These are phyloP conservation scores for human DNA, from an alignment of 2,113 vertebrate genomes.

Conservation along the genomic window DNA sequence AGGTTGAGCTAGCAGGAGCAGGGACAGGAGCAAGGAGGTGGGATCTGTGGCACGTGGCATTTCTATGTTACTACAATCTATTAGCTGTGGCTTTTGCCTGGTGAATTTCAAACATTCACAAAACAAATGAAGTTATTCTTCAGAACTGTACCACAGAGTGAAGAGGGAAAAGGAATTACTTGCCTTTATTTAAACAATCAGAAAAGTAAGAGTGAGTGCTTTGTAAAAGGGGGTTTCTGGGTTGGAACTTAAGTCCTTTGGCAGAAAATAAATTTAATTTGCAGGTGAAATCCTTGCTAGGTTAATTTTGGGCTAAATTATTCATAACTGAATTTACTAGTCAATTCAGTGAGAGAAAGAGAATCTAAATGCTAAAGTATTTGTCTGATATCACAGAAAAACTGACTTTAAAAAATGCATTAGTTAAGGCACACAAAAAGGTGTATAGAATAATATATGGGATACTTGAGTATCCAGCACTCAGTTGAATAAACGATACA, in stretches of 20 bases:
- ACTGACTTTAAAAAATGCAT: neutral
- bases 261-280: neutral
- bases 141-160: neutral
- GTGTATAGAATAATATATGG: neutral
- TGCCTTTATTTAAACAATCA: conserved; percentile 6
- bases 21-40: neutral
- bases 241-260: neutral
- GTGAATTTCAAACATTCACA: neutral
- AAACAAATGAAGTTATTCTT: neutral
- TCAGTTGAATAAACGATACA: neutral
- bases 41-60: too few species aligned
- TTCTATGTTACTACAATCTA: neutral
- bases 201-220: neutral
- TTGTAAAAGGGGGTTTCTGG: neutral
- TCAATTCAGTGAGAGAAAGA: neutral
- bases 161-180: neutral
- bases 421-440: neutral
- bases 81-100: neutral
- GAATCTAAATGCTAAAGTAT: conserved; percentile 19
- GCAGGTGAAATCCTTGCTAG: neutral
- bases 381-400: neutral
- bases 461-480: neutral
- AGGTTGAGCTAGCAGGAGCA: neutral
- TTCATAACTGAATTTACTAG: conserved; percentile 1
- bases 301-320: conserved; percentile 22